phyloP scores from a whole-genome alignment of 2,888 invertebrate species.

The Tenodera sinensis region DNA sequence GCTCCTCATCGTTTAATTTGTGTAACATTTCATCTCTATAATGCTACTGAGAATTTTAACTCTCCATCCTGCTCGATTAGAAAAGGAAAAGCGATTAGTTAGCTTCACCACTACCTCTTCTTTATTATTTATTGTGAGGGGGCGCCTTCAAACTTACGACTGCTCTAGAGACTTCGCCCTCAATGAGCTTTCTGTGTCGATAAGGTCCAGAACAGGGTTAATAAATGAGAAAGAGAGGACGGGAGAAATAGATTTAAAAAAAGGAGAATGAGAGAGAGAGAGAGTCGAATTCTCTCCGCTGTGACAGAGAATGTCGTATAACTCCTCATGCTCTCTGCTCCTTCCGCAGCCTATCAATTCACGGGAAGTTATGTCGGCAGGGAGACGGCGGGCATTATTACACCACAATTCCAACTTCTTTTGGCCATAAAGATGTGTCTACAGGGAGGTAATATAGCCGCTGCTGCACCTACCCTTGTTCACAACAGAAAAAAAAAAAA shows the following conservation, averaged over 20 bases:
- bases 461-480: background rate
- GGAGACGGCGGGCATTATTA: background rate
- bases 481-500: background rate
- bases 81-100: background rate
- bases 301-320: background rate
- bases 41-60: no score
- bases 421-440: slow-evolving; percentile 6
- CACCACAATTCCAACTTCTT: background rate
- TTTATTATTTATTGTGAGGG: background rate
- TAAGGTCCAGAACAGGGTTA: background rate
- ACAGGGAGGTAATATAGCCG: slow-evolving; percentile 7
- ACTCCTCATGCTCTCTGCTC: background rate
- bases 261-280: background rate
- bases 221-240: background rate
- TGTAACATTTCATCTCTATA: background rate
- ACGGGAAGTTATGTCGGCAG: background rate
- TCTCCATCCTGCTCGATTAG: background rate
- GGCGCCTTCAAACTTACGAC: background rate
- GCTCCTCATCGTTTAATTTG: background rate
- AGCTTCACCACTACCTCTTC: background rate
- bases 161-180: background rate
- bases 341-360: background rate
- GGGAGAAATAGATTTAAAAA: background rate
- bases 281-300: background rate
- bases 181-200: background rate